A percentile compares a stretch with the other conserved stretches of the same genome.
phyloP scores from a whole-genome alignment of 2,113 vertebrate species.

The Carollia perspicillata region DNA sequence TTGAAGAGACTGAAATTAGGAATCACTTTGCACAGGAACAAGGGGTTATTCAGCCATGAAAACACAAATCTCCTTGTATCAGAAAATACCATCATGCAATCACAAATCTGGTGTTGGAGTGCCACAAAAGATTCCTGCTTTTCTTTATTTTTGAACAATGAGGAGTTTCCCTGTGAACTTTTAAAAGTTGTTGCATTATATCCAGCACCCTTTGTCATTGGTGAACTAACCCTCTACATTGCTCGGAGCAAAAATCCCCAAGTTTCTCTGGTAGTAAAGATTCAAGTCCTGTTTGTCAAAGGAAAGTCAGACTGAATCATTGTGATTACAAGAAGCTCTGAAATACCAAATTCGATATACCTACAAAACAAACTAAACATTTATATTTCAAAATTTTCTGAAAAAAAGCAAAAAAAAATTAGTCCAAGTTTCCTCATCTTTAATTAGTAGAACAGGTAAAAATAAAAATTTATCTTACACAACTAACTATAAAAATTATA shows the following conservation, averaged over 20 bases:
- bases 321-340: neutral
- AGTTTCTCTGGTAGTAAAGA: neutral
- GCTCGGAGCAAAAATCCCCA: neutral
- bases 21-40: neutral
- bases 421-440: neutral
- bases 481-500: neutral
- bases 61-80: neutral
- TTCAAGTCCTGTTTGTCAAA: neutral
- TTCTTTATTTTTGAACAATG: neutral
- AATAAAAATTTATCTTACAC: neutral
- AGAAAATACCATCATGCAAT: neutral
- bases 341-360: neutral
- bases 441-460: neutral
- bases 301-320: neutral
- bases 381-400: neutral
- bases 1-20: neutral
- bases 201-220: neutral
- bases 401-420: neutral
- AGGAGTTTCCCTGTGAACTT: neutral
- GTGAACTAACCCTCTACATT: neutral
- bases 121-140: neutral
- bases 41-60: neutral
- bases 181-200: neutral
- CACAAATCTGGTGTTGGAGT: neutral
- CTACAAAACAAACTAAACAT: neutral